Evolutionary conservation across 2,888 invertebrate species (phyloP).

Genomic region (Parascotia fuliginaria): DNA sequence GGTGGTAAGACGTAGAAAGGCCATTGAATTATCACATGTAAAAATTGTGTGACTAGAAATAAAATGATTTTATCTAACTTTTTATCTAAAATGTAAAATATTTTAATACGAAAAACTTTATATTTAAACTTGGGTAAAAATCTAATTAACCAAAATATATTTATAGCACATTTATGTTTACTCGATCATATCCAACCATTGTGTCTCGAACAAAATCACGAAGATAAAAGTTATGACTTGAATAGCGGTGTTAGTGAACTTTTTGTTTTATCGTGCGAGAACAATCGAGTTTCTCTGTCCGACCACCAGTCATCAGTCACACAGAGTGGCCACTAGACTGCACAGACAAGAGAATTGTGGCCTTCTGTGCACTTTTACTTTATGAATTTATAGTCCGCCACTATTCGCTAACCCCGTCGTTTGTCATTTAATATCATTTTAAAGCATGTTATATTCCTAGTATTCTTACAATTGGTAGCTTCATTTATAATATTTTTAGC

Average conservation of each 20-base stretch:
- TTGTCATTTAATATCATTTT: constrained; percentile 60
- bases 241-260: constrained; percentile 29
- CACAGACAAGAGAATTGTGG: constrained; percentile 57
- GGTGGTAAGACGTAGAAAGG: too few relatives aligned
- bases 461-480: constrained; percentile 4
- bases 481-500: neutral
- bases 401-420: constrained; percentile 65
- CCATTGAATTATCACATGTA: too few relatives aligned
- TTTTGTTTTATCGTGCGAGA: constrained; percentile 45
- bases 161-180: constrained; percentile 6
- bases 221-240: constrained; percentile 18
- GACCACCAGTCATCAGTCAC: constrained; percentile 62
- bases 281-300: constrained; percentile 58
- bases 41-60: too few relatives aligned
- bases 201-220: constrained; percentile 16
- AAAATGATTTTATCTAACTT: too few relatives aligned
- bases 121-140: constrained; percentile 3
- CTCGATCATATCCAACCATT: constrained; percentile 4
- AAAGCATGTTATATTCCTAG: constrained; percentile 13
- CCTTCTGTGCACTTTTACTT: constrained; percentile 69
- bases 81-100: too few relatives aligned
- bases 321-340: constrained; percentile 66
- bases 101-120: too few relatives aligned
- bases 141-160: constrained; percentile 9
- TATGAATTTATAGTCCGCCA: constrained; percentile 66